Evolutionary conservation across 1,140 invertebrate species (phyloP), one percentile per base, ranked within the genome.

Genomic region (Ceratina japonica): DNA sequence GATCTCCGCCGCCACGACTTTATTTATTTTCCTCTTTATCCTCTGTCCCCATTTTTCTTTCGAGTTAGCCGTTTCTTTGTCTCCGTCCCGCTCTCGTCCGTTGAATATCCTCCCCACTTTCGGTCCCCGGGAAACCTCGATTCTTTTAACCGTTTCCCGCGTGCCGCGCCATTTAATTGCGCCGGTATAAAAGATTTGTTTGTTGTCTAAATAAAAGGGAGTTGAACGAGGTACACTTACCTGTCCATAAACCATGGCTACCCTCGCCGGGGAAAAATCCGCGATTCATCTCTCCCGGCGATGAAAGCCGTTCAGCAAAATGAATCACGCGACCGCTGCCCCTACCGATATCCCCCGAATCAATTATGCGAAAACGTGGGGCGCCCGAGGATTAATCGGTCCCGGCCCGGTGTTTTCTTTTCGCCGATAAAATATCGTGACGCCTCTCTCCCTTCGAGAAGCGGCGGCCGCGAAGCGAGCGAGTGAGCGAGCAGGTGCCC

Each of bases 401-500:
- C 16, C n/a, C 49, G 5, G 8, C 0, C 58, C 8, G 24, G 27
- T 44, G 65, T 77, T 77, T 37, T 71, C 54, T 59, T 56, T 72
- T 52, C 7, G 5, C 27, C 13, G 56, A 63, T 71, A 58, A 77
- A 77, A 77, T 77, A 71, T 77, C 75, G 66, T 52, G 27, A n/a
- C 3, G 54, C 54, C n/a, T 13, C 5, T n/a, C 20, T 2, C 8
- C 2, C 22, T 8, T 8, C 20, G 20, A 66, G 49, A 66, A 49
- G 49, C 12, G 10, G 2, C 3, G n/a, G 2, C 13, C 16, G 7
- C 3, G 22, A 2, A 22, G n/a, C n/a, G 68, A 77, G 44, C 75
- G 72, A 69, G 51, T 78, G 75, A 22, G n/a, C n/a, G 68, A 77
- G 44, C 75, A 78, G 75, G 51, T 78, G 75, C 68, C 31, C 58